Evolutionary conservation across 2,113 vertebrate species (phyloP), one percentile per base, ranked within the genome.

Genomic region (Dipodomys stephensi): DNA sequence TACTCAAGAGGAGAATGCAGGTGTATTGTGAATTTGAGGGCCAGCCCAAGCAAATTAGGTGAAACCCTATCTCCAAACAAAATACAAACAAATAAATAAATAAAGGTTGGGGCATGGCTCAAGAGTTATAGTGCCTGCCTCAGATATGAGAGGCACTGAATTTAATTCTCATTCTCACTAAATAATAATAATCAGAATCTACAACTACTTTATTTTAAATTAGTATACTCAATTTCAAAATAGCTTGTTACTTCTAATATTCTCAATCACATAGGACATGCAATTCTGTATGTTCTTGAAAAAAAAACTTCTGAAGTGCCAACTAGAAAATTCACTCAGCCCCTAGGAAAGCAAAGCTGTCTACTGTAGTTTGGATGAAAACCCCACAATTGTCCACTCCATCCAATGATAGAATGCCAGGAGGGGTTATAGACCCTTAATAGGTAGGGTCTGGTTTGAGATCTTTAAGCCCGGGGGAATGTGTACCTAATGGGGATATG

Each of bases 181-280:
- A 49, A 49, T 49, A 49, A 49, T 49, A 49, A 49, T 9, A 49
- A 49, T 9, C 49, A 49, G 12, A 49, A 49, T 49, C 49, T 84
- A 2, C 82, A 77, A 93, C 4, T 23, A 60, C 16, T 82, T 93
- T 80, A 19, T 53, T 39, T 88, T 90, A 82, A 22, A 39, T 83
- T 22, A 64, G 32, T 62, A 73, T 13, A 92, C 88, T 92, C 25
- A 85, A 92, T 65, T 87, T 6, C 32, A 5, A 92, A 94, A 72
- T 10, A 78, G 1, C n/a, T 25, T 76, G 22, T 78, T 90, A 65
- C 82, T 93, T 94, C n/a, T 81, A 93, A 84, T 64, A 30, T 87
- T 86, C 53, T 15, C 87, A 23, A 69, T 32, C 28, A 94, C 20
- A 67, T 27, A 82, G 69, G 18, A 69, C 76, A 60, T 78, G 85